A percentile compares a stretch with the other conserved stretches of the same genome.
These are phyloP conservation scores for Clarias pachynema DNA, from an alignment of 2,797 vertebrate genomes.

Conservation along the genomic window DNA sequence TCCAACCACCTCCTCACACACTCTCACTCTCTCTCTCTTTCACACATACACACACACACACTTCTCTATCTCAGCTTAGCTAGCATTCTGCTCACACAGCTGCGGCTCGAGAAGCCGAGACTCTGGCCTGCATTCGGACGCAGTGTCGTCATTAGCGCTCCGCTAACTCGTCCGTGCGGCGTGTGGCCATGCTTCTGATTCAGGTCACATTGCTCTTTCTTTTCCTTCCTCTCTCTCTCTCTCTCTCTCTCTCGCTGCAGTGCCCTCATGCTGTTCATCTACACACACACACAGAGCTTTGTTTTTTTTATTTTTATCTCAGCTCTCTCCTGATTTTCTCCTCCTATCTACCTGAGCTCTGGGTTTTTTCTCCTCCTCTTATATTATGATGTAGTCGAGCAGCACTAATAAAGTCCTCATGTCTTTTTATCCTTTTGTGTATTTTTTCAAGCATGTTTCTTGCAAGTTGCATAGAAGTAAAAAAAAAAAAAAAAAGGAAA, in stretches of 20 bases:
- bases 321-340: constrained; percentile 54
- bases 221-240: not conserved
- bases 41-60: constrained; percentile 1
- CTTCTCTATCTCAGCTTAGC: constrained; percentile 51
- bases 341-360: constrained; percentile 20
- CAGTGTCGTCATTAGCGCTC: constrained; percentile 43
- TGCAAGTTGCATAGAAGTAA: constrained; percentile 17
- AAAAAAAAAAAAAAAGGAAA: not conserved
- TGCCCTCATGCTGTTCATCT: not conserved
- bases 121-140: constrained; percentile 51
- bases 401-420: constrained; percentile 58
- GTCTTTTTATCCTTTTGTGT: not conserved
- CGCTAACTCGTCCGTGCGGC: constrained; percentile 24
- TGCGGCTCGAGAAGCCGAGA: constrained; percentile 46
- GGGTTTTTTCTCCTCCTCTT: not conserved
- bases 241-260: not conserved
- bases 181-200: constrained; percentile 44
- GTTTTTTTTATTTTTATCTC: constrained; percentile 27
- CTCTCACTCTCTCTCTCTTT: constrained; percentile 35
- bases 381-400: constrained; percentile 1
- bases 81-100: constrained; percentile 65
- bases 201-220: constrained; percentile 35
- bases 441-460: not conserved
- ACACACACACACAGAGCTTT: not conserved
- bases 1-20: constrained; percentile 24